Evolutionary conservation across 2,113 vertebrate genomes (phyloP), one percentile per base, ranked within the genome.

Genomic region (Calyptomena viridis): DNA sequence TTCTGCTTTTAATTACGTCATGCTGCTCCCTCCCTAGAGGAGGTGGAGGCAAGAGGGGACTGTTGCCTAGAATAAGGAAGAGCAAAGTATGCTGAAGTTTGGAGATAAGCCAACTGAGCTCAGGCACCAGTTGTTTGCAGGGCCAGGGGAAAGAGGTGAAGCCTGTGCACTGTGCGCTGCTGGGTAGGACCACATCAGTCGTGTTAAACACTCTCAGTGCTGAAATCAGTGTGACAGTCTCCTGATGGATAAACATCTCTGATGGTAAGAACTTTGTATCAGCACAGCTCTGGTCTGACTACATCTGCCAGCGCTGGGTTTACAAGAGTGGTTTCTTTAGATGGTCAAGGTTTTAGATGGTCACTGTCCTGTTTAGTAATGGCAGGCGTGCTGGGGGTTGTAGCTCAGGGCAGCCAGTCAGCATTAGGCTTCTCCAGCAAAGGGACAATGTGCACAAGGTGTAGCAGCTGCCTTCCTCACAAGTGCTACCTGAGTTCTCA

Each of bases 251-350:
- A 44, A 84, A 74, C 0, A 0, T 8, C 20, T 58, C 55, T 1
- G 7, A n/a, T 33, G 18, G 47, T 68, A 72, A 72, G 42, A 62
- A 22, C 19, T 91, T 42, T 42, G 7, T 28, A 35, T n/a, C 52
- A 82, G n/a, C 47, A 58, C 9, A 87, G 42, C 52, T 59, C 85
- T 55, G 10, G 11, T 75, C n/a, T 46, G 46, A 20, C 11, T 39
- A 16, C 6, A 11, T n/a, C 37, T 85, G 31, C 20, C 35, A 75
- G 62, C 0, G 0, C 5, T 42, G 42, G 20, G 11, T 62, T 30
- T 81, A 52, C 35, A 40, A 59, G 64, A 62, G 25, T 5, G 6
- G 28, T 8, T 25, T 86, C n/a, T 39, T 16, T 71, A 78, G 33
- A n/a, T 4, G 30, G 52, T 53, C 13, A 50, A 73, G 40, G 56